Base-by-base conservation (phyloP, 2,888 invertebrate genomes). In the Unio delphinus region DNA sequence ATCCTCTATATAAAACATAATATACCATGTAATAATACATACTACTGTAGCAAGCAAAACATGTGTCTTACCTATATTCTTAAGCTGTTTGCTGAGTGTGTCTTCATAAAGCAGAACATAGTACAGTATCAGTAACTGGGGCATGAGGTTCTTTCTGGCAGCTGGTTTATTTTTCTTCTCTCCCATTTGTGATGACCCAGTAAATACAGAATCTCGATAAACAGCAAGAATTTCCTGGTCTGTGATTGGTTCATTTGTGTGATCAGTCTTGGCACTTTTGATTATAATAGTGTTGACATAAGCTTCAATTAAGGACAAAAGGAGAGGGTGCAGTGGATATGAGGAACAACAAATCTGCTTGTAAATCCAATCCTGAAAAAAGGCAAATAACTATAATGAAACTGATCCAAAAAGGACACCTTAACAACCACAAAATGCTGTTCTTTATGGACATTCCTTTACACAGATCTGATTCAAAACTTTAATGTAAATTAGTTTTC, bases 41-140 rank as follows among this genome's bases (percentile, higher is more conserved):
- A 45, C 15, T 45, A 15, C 3, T 45, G 45, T 45, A 15, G 15
- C 45, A 45, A 45, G 45, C 45, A 45, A 96, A 91, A 97, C 6
- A 26, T 55, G 18, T 18, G 20, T 68, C 81, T 78, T 76, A 88
- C 87, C 80, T 45, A 90, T 86, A 30, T 82, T 83, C 73, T 88
- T 90, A 85, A 89, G 90, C 70, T 90, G 88, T 17, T 82, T 82
- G 20, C 97, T 90, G 70, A 97, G 92, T 0, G 95, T 94, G 89
- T 98, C 98, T 90, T 98, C 97, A 90, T 98, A 98, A 34, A 96
- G 91, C 56, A 98, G 91, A 15, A 98, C 92, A 89, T 98, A 99
- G 89, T 98, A 98, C 56, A 98, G 92, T 59, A 98, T 92, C 17
- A 98, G 91, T 55, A 98, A 91, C 88, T 98, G 98, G 0, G 97